Conservation (phyloP, 2,888 invertebrate genomes). For the Dyspetes luteomarginatus region DNA sequence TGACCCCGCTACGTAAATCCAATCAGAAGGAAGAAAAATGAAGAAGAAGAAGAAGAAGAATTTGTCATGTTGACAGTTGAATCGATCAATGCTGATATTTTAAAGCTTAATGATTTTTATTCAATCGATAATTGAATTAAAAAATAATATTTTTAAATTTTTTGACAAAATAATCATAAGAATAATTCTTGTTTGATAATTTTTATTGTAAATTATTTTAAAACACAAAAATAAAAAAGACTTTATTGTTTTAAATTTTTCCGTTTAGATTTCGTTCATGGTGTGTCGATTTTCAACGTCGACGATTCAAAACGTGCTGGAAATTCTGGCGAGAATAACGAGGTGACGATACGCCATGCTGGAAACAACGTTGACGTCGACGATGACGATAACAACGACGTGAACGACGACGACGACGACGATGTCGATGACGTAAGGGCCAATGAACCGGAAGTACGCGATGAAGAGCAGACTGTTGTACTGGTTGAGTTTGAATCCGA, state of each 20-base stretch:
- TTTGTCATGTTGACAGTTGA: no score
- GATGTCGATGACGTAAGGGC: slow-evolving; percentile 63
- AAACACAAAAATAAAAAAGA: neutral
- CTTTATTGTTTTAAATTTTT: neutral
- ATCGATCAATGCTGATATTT: no score
- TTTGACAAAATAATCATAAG: no score
- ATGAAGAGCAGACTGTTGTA: slow-evolving; percentile 73
- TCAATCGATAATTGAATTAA: no score
- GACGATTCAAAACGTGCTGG: slow-evolving; percentile 61
- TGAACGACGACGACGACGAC: slow-evolving; percentile 61
- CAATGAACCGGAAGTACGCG: slow-evolving; percentile 69
- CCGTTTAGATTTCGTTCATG: slow-evolving; percentile 66
- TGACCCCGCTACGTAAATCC: no score
- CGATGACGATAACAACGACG: slow-evolving; percentile 52
- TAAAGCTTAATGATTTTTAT: no score
- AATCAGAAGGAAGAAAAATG: no score
- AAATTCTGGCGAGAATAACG: slow-evolving; percentile 69
- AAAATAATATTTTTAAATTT: no score
- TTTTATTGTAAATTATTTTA: neutral
- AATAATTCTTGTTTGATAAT: no score
- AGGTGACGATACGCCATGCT: slow-evolving; percentile 68
- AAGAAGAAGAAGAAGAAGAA: no score
- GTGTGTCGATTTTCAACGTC: slow-evolving; percentile 71
- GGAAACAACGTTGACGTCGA: slow-evolving; percentile 62
- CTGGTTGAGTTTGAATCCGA: slow-evolving; percentile 78